Evolutionary conservation across 2,797 vertebrate species (phyloP), one percentile per base, ranked within the genome.

Genomic region (Smutsia temminckii): DNA sequence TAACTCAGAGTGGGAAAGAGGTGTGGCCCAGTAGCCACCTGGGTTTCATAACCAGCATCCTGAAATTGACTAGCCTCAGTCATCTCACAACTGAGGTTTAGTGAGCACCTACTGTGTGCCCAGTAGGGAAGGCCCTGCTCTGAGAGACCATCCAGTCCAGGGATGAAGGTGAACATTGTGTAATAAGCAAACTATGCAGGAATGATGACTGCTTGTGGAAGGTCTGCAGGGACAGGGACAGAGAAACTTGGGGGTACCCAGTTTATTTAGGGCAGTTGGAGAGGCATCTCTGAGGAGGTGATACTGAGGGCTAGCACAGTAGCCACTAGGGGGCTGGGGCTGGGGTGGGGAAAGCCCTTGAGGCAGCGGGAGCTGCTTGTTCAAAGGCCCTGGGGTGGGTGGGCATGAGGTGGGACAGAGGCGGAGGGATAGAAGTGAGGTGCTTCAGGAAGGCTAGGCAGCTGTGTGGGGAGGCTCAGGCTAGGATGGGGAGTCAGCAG

Each of bases 111-210:
- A 32, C 77, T 21, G 11, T 2, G 23, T 53, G 49, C n/a, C 81
- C 10, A 29, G 27, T n/a, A 9, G 1, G 29, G 20, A n/a, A 4
- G 69, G 29, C 23, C 25, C 49, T 29, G 77, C 16, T n/a, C 83
- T 55, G 57, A 57, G 1, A 79, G 37, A 40, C 46, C 0, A 0
- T 3, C 34, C 20, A 51, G 16, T 16, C 55, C 2, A 0, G 34
- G 32, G 14, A 34, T 55, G 46, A 23, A 20, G 69, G 29, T 4
- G 5, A 16, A 7, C 3, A 1, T 9, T 2, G 2, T 1, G 3
- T 21, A 3, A 8, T 8, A 2, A 32, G 59, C 57, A 59, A 46
- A 21, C n/a, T 37, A 9, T 20, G 17, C 9, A 23, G 0, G 13
- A 17, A 21, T 8, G 12, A 49, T 6, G 12, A 14, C 2, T 1